Conservation (phyloP, 1,140 invertebrate species). For the Elymnias hypermnestra region DNA sequence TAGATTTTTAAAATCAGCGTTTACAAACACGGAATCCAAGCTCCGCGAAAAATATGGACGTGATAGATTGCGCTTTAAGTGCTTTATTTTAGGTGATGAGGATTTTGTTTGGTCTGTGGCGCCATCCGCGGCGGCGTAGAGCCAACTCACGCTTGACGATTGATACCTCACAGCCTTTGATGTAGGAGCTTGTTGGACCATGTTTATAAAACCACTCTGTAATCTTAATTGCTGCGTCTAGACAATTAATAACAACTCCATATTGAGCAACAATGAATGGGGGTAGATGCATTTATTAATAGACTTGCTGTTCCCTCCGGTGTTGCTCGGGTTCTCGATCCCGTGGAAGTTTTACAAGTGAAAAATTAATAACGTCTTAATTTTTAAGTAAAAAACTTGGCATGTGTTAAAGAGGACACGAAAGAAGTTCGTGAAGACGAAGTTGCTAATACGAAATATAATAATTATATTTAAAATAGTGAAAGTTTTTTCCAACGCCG, state of each 20-base stretch:
- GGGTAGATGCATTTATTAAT: no score
- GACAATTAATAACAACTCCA: conserved; percentile 2
- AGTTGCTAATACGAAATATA: no score
- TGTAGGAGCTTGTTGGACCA: conserved; percentile 5
- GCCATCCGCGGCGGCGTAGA: conserved; percentile 23
- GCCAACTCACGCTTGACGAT: conserved; percentile 13
- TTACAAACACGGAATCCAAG: conserved; percentile 5
- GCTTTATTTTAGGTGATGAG: conserved; percentile 34
- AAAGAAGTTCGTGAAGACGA: no score
- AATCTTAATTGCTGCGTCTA: conserved; percentile 8
- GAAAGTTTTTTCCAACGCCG: no score
- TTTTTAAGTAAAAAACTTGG: no score
- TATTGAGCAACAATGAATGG: not conserved
- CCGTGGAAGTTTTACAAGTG: no score
- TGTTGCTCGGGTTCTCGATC: no score
- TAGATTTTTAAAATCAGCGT: no score
- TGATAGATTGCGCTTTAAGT: conserved; percentile 40
- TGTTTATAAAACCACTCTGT: conserved; percentile 17
- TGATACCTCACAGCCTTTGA: conserved; percentile 12
- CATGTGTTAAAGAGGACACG: no score
- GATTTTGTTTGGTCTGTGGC: conserved; percentile 36
- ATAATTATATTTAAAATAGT: no score
- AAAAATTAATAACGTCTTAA: no score
- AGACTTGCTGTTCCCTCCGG: no score
- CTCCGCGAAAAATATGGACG: conserved; percentile 3